These are phyloP conservation scores for Drosophila burlai DNA, from an alignment of 1,140 invertebrate species.

Conservation along the genomic window DNA sequence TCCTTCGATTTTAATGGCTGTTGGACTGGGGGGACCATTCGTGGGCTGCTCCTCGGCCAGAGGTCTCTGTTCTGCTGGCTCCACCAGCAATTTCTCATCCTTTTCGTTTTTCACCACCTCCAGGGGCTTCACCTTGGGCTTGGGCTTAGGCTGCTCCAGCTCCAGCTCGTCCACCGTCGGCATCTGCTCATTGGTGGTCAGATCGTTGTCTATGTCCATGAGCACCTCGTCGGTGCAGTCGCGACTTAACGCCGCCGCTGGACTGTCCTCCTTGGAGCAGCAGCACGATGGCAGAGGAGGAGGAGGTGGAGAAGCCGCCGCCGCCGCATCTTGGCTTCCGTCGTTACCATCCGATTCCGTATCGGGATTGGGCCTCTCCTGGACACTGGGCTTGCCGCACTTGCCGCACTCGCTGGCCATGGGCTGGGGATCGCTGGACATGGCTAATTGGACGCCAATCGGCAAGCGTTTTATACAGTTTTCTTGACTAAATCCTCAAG, in stretches of 20 bases:
- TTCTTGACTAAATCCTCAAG: conserved; percentile 3
- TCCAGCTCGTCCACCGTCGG: conserved; percentile 53
- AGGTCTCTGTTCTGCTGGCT: neutral
- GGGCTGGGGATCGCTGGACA: conserved; percentile 29
- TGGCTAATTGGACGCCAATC: conserved; percentile 18
- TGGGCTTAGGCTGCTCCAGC: conserved; percentile 31
- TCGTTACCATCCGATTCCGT: conserved; percentile 8
- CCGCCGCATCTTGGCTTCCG: neutral
- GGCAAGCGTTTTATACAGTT: conserved; percentile 33
- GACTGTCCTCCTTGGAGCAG: neutral
- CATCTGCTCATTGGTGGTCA: conserved; percentile 59
- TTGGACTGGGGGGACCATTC: neutral
- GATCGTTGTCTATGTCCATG: conserved; percentile 55
- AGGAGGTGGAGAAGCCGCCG: neutral
- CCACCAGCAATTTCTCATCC: neutral
- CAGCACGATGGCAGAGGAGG: neutral
- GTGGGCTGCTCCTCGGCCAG: neutral
- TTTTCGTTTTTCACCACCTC: conserved; percentile 12
- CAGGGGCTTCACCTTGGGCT: neutral
- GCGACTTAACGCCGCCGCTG: neutral
- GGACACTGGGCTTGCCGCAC: conserved; percentile 19
- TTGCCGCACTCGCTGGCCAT: conserved; percentile 41
- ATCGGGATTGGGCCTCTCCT: neutral
- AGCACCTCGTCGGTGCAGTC: conserved; percentile 15
- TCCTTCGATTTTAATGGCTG: conserved; percentile 22